Percentiles rank a stretch among this genome's conserved stretches.
Evolutionary conservation across 1,140 invertebrate species (phyloP).

Genomic region (Eriocheir sinensis): DNA sequence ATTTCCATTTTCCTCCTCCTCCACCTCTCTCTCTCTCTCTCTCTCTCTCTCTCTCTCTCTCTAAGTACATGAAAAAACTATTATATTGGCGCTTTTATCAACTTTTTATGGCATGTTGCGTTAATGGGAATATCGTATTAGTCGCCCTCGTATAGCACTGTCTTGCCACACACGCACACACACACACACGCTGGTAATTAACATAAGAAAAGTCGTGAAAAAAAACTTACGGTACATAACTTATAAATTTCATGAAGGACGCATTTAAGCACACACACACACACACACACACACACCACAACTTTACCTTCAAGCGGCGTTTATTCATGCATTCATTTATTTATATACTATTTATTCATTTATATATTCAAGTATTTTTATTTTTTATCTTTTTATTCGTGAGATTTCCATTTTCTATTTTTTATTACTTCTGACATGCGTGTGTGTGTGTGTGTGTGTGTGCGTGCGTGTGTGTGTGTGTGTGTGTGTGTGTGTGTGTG

Average conservation of each 20-base stretch:
- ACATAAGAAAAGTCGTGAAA: too few species aligned
- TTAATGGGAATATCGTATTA: too few species aligned
- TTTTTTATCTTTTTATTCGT: too few species aligned
- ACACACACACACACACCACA: not conserved
- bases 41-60: constrained; percentile 22
- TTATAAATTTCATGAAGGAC: not conserved
- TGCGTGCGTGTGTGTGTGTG: not conserved
- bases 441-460: too few species aligned
- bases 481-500: not conserved
- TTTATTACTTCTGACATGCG: too few species aligned
- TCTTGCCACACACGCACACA: not conserved
- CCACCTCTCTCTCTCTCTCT: constrained; percentile 17
- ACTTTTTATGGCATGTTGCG: too few species aligned
- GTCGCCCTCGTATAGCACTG: too few species aligned
- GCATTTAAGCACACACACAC: not conserved
- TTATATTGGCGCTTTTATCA: too few species aligned
- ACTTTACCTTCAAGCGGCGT: not conserved
- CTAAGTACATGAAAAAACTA: too few species aligned
- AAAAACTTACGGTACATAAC: too few species aligned
- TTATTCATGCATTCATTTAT: constrained; percentile 2
- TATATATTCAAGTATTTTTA: constrained; percentile 25
- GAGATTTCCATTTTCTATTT: too few species aligned
- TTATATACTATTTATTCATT: not conserved
- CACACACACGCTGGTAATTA: not conserved
- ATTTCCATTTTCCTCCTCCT: too few species aligned